Evolutionary conservation across 1,140 invertebrate species (phyloP).

Genomic region (Chironomus striatipennis): DNA sequence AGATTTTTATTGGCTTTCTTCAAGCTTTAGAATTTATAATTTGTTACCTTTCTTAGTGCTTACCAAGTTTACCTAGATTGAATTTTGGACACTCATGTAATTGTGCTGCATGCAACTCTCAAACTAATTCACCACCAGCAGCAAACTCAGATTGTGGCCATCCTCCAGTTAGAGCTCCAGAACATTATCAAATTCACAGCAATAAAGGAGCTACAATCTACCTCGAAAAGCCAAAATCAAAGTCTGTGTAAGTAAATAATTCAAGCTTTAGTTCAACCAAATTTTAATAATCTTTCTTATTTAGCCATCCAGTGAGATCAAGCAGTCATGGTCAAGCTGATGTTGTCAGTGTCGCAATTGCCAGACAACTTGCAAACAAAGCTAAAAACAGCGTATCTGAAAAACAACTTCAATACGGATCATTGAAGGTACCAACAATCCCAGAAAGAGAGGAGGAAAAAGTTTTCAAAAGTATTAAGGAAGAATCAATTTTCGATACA

Average conservation of each 20-base stretch:
- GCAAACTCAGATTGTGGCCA: not conserved
- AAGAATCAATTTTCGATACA: not conserved
- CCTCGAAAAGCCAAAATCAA: not conserved
- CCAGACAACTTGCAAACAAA: not conserved
- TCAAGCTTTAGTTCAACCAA: not conserved
- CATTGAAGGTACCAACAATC: not conserved
- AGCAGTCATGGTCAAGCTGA: slow-evolving; percentile 1
- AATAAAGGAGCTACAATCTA: not conserved
- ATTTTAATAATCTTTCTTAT: not conserved
- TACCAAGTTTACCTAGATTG: not conserved
- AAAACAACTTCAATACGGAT: not conserved
- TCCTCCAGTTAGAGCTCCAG: not conserved
- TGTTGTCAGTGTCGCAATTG: slow-evolving; percentile 15
- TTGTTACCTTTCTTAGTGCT: not conserved
- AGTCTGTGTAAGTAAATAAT: not conserved
- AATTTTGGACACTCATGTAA: not conserved
- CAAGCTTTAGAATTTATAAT: not conserved
- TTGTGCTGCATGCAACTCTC: not conserved
- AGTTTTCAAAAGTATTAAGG: not conserved
- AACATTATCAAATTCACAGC: not conserved
- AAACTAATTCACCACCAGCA: not conserved
- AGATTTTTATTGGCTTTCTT: not conserved
- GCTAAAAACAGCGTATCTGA: not conserved
- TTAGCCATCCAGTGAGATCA: not conserved
- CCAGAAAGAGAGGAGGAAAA: not conserved